A percentile compares a stretch with the other conserved stretches of the same genome.
Conservation (phyloP, 1,140 invertebrate genomes). For the Trachymyrmex septentrionalis region DNA sequence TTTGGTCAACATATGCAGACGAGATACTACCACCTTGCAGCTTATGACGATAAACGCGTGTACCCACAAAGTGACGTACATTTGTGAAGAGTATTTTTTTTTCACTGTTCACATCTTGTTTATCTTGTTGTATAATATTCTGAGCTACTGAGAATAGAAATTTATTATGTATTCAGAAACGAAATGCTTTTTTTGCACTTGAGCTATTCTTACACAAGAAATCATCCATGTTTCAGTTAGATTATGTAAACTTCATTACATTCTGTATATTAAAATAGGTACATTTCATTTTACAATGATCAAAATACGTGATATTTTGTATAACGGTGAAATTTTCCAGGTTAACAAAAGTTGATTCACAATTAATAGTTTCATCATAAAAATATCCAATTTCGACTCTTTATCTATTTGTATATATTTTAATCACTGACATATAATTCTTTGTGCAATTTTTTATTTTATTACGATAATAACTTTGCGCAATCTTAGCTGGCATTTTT, state of each 20-base stretch:
- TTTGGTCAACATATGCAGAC: slow-evolving; percentile 19
- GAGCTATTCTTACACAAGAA: neutral
- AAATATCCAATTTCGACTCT: neutral
- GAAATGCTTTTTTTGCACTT: neutral
- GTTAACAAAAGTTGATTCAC: neutral
- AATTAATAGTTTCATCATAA: neutral
- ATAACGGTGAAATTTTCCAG: neutral
- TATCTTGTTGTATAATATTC: neutral
- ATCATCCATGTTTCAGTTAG: neutral
- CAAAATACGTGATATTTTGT: neutral
- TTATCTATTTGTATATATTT: neutral
- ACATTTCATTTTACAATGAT: slow-evolving; percentile 13
- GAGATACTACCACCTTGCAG: slow-evolving; percentile 26
- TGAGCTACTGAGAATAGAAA: neutral
- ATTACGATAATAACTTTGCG: neutral
- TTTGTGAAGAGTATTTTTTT: neutral
- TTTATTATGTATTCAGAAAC: neutral
- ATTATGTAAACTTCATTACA: neutral
- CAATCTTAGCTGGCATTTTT: neutral
- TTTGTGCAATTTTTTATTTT: neutral
- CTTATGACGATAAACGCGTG: neutral
- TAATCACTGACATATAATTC: neutral
- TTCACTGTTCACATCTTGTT: neutral
- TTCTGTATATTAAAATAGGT: neutral
- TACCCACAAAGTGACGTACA: neutral